Conservation (phyloP, 2,888 invertebrate genomes). For the Chydorus sphaericus region DNA sequence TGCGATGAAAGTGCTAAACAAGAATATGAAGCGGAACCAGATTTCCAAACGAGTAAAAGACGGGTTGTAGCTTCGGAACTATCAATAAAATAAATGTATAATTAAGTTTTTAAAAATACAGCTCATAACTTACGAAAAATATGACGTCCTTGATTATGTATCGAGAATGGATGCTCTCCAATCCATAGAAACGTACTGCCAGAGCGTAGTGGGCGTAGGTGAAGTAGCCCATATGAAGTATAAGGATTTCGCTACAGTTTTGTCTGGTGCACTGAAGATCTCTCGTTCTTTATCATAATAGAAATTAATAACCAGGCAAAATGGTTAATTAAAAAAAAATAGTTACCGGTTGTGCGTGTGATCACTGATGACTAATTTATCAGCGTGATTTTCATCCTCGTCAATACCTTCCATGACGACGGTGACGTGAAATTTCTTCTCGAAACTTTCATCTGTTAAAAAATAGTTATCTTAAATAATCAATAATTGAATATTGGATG, state of each 20-base stretch:
- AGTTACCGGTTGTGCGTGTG: slow-evolving; percentile 54
- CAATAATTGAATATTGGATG: slow-evolving; percentile 15
- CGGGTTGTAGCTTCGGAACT: slow-evolving; percentile 94
- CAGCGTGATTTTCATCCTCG: slow-evolving; percentile 53
- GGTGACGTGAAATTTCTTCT: slow-evolving; percentile 73
- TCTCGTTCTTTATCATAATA: slow-evolving; percentile 40
- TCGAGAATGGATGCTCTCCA: slow-evolving; percentile 67
- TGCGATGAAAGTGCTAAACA: slow-evolving; percentile 68
- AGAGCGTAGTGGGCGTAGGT: slow-evolving; percentile 79
- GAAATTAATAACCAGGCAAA: slow-evolving; percentile 1
- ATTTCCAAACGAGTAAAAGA: slow-evolving; percentile 93
- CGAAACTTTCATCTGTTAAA: slow-evolving; percentile 68
- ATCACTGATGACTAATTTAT: slow-evolving; percentile 43
- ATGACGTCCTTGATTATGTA: slow-evolving; percentile 69
- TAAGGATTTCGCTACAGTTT: slow-evolving; percentile 71
- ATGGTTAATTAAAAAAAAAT: not conserved
- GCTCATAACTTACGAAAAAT: slow-evolving; percentile 48
- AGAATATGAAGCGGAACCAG: slow-evolving; percentile 89
- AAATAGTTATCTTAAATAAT: slow-evolving; percentile 11
- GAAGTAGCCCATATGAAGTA: slow-evolving; percentile 75
- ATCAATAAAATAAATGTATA: slow-evolving; percentile 29
- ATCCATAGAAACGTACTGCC: slow-evolving; percentile 65
- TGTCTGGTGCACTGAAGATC: slow-evolving; percentile 66
- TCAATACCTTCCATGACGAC: slow-evolving; percentile 68
- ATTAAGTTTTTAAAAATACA: slow-evolving; percentile 8